phyloP scores from a whole-genome alignment of 2,797 vertebrate genomes.

The Mormyrops boulengeri region DNA sequence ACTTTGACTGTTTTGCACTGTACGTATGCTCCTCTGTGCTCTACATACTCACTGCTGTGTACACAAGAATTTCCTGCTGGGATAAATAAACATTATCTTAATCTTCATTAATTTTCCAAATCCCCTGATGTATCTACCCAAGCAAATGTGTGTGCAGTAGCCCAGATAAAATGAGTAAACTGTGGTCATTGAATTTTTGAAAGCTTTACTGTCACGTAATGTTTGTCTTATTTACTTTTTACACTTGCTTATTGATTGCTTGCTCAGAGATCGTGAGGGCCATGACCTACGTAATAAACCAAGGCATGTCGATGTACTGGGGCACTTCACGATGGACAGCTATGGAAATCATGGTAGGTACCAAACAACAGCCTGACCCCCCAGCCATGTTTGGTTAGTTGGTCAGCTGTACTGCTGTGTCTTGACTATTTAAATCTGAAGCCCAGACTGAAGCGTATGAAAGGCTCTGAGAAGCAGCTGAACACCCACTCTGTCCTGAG shows the following conservation, averaged over 20 bases:
- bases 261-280: constrained; percentile 87
- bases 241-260: neutral
- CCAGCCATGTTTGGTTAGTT: neutral
- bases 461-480: neutral
- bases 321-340: constrained; percentile 95
- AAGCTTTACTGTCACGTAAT: neutral
- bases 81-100: neutral
- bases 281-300: constrained; percentile 96
- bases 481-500: neutral
- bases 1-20: neutral
- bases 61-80: neutral
- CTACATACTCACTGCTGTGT: neutral
- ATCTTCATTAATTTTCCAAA: neutral
- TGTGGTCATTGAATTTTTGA: neutral
- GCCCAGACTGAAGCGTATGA: neutral
- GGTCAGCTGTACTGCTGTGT: neutral
- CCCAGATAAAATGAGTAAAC: neutral
- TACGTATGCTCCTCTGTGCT: neutral
- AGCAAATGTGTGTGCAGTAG: neutral
- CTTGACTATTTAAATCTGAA: neutral
- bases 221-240: neutral
- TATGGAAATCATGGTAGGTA: constrained; percentile 95
- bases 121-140: neutral
- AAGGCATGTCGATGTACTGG: constrained; percentile 99
- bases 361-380: neutral